Evolutionary conservation across 2,888 invertebrate genomes (phyloP).

Genomic region (Caenorhabditis sulstoni): DNA sequence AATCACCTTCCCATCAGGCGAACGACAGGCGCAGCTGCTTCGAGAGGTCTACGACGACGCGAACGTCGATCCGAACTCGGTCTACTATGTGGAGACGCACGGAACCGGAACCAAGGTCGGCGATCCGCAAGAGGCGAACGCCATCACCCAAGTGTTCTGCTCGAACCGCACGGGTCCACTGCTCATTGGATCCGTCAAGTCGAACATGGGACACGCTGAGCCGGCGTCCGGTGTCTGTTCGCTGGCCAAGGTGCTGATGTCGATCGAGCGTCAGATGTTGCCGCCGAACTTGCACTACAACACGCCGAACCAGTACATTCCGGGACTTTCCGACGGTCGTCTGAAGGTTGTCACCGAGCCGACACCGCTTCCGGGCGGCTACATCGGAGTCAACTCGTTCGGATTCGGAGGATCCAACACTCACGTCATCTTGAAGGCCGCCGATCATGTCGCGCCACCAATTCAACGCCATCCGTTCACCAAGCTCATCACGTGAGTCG

Average conservation of each 20-base stretch:
- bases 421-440: slow-evolving; percentile 86
- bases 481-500: slow-evolving; percentile 70
- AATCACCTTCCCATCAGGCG: slow-evolving; percentile 84
- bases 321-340: slow-evolving; percentile 91
- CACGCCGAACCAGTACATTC: slow-evolving; percentile 91
- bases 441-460: slow-evolving; percentile 63
- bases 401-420: slow-evolving; percentile 97
- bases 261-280: slow-evolving; percentile 92
- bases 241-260: slow-evolving; percentile 85
- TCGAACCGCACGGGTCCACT: slow-evolving; percentile 87
- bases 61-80: slow-evolving; percentile 88
- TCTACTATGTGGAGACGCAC: slow-evolving; percentile 95
- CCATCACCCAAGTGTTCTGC: slow-evolving; percentile 93
- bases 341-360: slow-evolving; percentile 90
- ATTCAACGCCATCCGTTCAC: slow-evolving; percentile 66
- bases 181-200: slow-evolving; percentile 95
- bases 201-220: slow-evolving; percentile 99
- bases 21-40: slow-evolving; percentile 85
- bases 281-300: slow-evolving; percentile 93
- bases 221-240: slow-evolving; percentile 84
- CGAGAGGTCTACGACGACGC: slow-evolving; percentile 87
- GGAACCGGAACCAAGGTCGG: slow-evolving; percentile 98
- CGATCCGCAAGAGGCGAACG: slow-evolving; percentile 98
- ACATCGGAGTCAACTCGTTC: slow-evolving; percentile 94
- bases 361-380: slow-evolving; percentile 91